Percentiles rank a stretch among this genome's conserved stretches.
phyloP scores from a whole-genome alignment of 2,113 vertebrate genomes.

The Oxyura jamaicensis region DNA sequence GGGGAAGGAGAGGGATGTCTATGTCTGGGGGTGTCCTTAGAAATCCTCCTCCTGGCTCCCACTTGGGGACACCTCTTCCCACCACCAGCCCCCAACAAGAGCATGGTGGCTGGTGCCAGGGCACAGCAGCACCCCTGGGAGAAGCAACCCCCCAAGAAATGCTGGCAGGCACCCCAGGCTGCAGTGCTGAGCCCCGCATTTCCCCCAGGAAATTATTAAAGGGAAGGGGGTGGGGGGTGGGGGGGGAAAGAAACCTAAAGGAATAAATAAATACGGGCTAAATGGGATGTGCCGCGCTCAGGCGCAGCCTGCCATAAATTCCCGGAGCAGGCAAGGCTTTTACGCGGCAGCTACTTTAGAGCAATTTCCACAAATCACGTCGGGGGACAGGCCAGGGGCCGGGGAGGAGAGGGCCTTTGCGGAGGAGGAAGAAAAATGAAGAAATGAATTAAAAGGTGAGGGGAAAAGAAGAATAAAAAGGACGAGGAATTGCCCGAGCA shows the following conservation, averaged over 20 bases:
- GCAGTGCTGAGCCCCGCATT: background rate
- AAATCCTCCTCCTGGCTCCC: background rate
- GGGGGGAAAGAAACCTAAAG: background rate
- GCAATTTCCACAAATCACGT: slow-evolving; percentile 80
- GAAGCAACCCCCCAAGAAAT: background rate
- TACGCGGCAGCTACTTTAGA: slow-evolving; percentile 71
- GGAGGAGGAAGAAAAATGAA: slow-evolving; percentile 5
- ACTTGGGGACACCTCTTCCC: background rate
- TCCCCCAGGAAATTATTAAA: background rate
- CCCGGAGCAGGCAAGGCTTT: slow-evolving; percentile 44
- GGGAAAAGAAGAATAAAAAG: background rate
- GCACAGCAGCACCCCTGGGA: too few relatives aligned
- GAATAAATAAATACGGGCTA: slow-evolving; percentile 46
- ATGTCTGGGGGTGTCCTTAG: background rate
- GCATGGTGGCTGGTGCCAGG: background rate
- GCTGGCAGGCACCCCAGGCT: background rate
- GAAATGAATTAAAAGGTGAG: background rate
- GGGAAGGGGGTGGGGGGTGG: background rate
- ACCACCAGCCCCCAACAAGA: too few relatives aligned
- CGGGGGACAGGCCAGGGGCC: slow-evolving; percentile 54
- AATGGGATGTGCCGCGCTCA: slow-evolving; percentile 8
- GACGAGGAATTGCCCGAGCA: background rate
- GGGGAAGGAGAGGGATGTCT: background rate
- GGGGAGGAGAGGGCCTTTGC: slow-evolving; percentile 55
- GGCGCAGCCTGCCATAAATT: slow-evolving; percentile 45